phyloP scores from a whole-genome alignment of 2,797 vertebrate species.

The Chloroceryle inda region DNA sequence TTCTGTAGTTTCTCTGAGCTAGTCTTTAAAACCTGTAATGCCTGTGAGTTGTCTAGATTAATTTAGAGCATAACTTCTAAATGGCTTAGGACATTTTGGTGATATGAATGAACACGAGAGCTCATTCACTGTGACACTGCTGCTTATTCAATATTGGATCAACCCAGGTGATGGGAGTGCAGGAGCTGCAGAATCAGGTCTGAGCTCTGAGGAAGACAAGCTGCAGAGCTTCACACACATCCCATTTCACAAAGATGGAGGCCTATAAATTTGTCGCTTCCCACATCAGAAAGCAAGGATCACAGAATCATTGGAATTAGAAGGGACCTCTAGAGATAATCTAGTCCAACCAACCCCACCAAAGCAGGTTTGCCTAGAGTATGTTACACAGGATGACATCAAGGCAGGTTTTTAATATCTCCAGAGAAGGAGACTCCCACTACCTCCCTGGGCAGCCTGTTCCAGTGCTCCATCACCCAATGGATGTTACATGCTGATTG shows the following conservation, averaged over 20 bases:
- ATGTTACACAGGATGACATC: too few relatives aligned
- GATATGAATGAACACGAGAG: not conserved
- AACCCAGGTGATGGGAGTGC: not conserved
- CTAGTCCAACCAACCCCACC: too few relatives aligned
- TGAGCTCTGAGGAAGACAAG: not conserved
- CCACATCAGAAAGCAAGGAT: not conserved
- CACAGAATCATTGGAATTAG: too few relatives aligned
- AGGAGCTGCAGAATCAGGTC: not conserved
- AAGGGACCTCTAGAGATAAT: too few relatives aligned
- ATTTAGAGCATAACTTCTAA: not conserved
- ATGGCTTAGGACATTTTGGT: not conserved
- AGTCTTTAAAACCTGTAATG: not conserved
- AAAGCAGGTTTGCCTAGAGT: too few relatives aligned
- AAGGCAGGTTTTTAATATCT: too few relatives aligned
- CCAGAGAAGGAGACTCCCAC: too few relatives aligned
- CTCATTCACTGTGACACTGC: not conserved
- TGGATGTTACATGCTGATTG: not conserved
- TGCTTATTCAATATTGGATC: not conserved
- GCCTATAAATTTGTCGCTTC: not conserved
- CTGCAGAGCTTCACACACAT: not conserved
- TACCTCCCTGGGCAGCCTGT: too few relatives aligned
- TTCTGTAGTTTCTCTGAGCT: not conserved
- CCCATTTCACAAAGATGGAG: not conserved
- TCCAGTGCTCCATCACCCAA: too few relatives aligned
- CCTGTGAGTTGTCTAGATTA: not conserved